Evolutionary conservation across 2,797 vertebrate species (phyloP), one percentile per base, ranked within the genome.

Genomic region (Pteropus rufus): DNA sequence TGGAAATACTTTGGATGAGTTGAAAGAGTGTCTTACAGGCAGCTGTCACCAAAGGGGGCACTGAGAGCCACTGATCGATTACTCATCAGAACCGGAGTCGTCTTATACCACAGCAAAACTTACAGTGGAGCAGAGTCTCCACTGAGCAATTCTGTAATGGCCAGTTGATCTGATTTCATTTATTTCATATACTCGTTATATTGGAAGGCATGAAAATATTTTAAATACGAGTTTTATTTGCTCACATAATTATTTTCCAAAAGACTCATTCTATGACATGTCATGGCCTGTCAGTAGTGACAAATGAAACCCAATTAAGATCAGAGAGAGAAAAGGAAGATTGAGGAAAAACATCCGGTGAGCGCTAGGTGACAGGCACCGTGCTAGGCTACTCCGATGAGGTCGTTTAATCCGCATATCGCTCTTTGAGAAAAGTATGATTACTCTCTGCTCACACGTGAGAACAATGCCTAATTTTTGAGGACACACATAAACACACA

Each of bases 301-400:
- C 75, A 93, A 69, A 92, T 83, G 58, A 88, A 95, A 81, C 73
- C 31, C 18, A 91, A 23, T 85, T 73, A 56, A 88, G 12, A 72
- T 24, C 39, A 79, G 24, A 52, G 56, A 73, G 54, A 62, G 52
- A 72, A 73, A 70, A 46, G 46, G 21, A 19, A 46, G 14, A 19
- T 39, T 49, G 93, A 52, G 24, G 5, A 62, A 85, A 81, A 82
- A n/a, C 49, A 83, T 26, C 6, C 39, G 5, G 29, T 39, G 21
- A 81, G 85, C 24, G 7, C 18, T 46, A 69, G 7, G 18, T 94
- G 73, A 54, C 82, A 64, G 34, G 65, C 36, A 77, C 21, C 4
- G 41, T 62, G 54, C 24, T 83, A 6, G 44, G 34, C n/a, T 72
- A 10, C 36, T 84, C 41, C 24, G 7, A 64, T 11, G n/a, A 73